Evolutionary conservation across 2,888 invertebrate species (phyloP).

Genomic region (Drosophila siamana): DNA sequence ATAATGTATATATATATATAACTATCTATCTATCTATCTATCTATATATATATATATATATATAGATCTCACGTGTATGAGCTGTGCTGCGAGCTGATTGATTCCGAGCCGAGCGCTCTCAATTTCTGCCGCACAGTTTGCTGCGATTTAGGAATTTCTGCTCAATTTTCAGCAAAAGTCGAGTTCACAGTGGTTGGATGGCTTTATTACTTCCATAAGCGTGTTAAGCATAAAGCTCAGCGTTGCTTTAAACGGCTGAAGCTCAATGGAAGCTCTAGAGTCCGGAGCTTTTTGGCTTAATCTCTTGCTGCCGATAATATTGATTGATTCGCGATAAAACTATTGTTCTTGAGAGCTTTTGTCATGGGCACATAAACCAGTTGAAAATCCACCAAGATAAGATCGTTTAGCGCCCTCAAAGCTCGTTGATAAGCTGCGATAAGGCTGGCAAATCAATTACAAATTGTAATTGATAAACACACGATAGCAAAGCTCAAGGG

Average conservation of each 20-base stretch:
- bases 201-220: too few species aligned
- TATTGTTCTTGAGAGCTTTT: background rate
- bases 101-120: background rate
- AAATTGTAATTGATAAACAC: background rate
- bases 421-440: background rate
- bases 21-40: background rate
- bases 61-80: conserved; percentile 7
- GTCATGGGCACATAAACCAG: background rate
- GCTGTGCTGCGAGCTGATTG: too few species aligned
- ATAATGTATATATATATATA: background rate
- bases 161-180: background rate
- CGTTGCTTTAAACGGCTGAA: too few species aligned
- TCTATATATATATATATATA: conserved; percentile 14
- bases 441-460: background rate
- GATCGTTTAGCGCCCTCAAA: background rate
- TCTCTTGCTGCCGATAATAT: too few species aligned
- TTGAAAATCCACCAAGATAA: background rate
- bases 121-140: conserved; percentile 12
- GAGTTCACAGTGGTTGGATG: background rate
- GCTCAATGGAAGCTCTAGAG: too few species aligned
- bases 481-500: background rate
- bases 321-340: too few species aligned
- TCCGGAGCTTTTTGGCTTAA: too few species aligned
- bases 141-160: too few species aligned
- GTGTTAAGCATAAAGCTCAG: too few species aligned